Conservation (phyloP, 2,113 vertebrate genomes). For the Channa argus region DNA sequence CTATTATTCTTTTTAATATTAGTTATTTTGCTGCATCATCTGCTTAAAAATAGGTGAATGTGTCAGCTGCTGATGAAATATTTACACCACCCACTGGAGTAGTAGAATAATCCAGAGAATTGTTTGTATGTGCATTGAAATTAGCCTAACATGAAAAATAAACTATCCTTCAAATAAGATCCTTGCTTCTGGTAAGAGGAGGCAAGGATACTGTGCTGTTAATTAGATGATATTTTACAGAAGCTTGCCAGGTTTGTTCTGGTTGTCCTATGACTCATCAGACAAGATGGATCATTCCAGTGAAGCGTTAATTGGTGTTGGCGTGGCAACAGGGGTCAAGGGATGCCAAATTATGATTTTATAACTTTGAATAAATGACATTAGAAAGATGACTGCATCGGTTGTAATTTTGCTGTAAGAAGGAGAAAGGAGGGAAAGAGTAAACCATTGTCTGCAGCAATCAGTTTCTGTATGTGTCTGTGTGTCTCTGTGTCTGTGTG, state of each 20-base stretch:
- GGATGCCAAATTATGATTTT: slow-evolving; percentile 35
- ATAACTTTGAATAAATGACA: slow-evolving; percentile 22
- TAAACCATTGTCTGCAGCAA: slow-evolving; percentile 46
- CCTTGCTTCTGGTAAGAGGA: background rate
- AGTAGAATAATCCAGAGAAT: background rate
- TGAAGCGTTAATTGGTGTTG: slow-evolving; percentile 16
- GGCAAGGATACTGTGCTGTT: background rate
- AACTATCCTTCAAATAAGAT: background rate
- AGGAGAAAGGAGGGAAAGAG: slow-evolving; percentile 43
- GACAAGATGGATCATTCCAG: background rate
- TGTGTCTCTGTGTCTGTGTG: slow-evolving; percentile 26
- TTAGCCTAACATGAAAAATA: slow-evolving; percentile 1
- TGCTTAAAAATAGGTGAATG: slow-evolving; percentile 49
- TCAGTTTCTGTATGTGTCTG: slow-evolving; percentile 8
- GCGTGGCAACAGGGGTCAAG: slow-evolving; percentile 14
- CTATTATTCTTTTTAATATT: background rate
- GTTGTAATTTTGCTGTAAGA: slow-evolving; percentile 29
- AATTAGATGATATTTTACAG: slow-evolving; percentile 18
- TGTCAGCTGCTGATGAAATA: slow-evolving; percentile 68
- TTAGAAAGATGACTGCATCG: slow-evolving; percentile 60
- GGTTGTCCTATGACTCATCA: slow-evolving; percentile 43
- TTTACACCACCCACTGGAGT: slow-evolving; percentile 30
- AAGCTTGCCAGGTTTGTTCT: slow-evolving; percentile 23
- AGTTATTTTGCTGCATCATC: slow-evolving; percentile 33
- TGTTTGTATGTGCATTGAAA: slow-evolving; percentile 18